A percentile compares a stretch with the other conserved stretches of the same genome.
Conservation (phyloP, 2,888 invertebrate genomes). For the Seira musarum region DNA sequence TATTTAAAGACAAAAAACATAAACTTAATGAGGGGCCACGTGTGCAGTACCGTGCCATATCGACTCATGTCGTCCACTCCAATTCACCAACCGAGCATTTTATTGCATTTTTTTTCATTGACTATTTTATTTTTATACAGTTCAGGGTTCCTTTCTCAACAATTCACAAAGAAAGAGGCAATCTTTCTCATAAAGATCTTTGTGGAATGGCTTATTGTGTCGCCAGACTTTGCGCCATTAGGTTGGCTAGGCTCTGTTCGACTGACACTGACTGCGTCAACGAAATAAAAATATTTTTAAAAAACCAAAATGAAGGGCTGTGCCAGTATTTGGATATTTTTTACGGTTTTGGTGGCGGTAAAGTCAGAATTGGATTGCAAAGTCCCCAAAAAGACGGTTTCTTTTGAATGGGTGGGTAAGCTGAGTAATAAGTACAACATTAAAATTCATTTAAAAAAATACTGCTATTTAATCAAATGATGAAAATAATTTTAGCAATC, state of each 20-base stretch:
- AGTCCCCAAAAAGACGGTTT: conserved; percentile 54
- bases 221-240: conserved; percentile 27
- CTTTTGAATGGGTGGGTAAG: conserved; percentile 61
- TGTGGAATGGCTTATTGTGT: conserved; percentile 12
- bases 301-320: not conserved
- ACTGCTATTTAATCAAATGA: not conserved
- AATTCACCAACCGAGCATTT: not conserved
- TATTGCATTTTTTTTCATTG: conserved; percentile 1
- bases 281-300: not conserved
- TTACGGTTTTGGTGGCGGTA: conserved; percentile 4
- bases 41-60: too few species aligned
- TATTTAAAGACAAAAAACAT: not conserved
- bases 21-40: not conserved
- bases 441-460: not conserved
- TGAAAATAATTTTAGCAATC: conserved; percentile 22
- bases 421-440: not conserved
- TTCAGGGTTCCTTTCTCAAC: conserved; percentile 15
- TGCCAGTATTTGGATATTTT: not conserved
- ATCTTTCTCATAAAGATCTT: not conserved
- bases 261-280: not conserved
- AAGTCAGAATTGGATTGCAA: conserved; percentile 47
- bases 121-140: conserved; percentile 15
- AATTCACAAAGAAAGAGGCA: not conserved
- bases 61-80: too few species aligned
- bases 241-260: not conserved